Evolutionary conservation across 2,797 vertebrate species (phyloP).

Genomic region (Hippocampus kuda): DNA sequence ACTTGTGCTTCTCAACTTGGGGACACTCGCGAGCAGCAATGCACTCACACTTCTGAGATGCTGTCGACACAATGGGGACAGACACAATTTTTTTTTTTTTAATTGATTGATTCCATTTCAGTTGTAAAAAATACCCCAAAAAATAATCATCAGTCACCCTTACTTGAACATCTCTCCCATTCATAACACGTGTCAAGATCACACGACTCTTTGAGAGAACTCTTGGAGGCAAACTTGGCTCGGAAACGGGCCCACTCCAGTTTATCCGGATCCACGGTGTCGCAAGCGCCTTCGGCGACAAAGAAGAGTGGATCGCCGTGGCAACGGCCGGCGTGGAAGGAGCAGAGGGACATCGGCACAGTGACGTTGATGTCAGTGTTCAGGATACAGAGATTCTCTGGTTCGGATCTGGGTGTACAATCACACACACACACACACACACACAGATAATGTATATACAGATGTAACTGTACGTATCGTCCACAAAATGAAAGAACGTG

Average conservation of each 20-base stretch:
- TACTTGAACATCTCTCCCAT: slow-evolving; percentile 84
- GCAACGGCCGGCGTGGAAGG: slow-evolving; percentile 72
- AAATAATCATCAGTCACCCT: slow-evolving; percentile 4
- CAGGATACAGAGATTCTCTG: slow-evolving; percentile 70
- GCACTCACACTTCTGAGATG: slow-evolving; percentile 54
- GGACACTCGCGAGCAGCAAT: slow-evolving; percentile 46
- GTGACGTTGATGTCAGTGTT: slow-evolving; percentile 46
- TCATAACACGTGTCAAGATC: slow-evolving; percentile 78
- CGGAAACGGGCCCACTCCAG: slow-evolving; percentile 76
- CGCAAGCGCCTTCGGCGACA: slow-evolving; percentile 64
- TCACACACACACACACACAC: slow-evolving; percentile 10
- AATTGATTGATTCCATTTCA: not conserved
- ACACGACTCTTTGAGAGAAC: slow-evolving; percentile 68
- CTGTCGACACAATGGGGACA: slow-evolving; percentile 29
- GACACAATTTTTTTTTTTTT: not conserved
- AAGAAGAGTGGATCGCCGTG: slow-evolving; percentile 71
- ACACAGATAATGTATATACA: too few relatives aligned
- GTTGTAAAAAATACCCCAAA: not conserved
- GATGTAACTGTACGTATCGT: not conserved
- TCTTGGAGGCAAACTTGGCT: slow-evolving; percentile 61
- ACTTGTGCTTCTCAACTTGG: slow-evolving; percentile 27
- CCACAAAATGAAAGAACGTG: not conserved
- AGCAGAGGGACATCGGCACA: slow-evolving; percentile 70
- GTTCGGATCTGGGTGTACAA: slow-evolving; percentile 56
- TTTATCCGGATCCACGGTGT: slow-evolving; percentile 10